A percentile compares a stretch with the other conserved stretches of the same genome.
These are phyloP conservation scores for Labia minor DNA, from an alignment of 2,888 invertebrate genomes.

Conservation along the genomic window DNA sequence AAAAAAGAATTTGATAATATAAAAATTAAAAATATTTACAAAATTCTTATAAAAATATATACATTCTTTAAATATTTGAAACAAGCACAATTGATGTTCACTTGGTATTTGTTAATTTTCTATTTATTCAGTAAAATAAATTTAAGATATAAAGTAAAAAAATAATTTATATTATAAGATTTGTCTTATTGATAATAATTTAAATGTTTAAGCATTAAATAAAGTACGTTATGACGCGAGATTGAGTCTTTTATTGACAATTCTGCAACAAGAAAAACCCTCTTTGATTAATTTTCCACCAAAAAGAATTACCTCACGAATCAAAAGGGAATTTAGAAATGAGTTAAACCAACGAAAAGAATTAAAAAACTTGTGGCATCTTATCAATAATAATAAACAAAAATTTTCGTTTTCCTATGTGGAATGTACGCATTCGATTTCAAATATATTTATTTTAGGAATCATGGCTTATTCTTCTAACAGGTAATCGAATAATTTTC, in stretches of 20 bases:
- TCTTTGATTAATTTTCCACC: slow-evolving; percentile 28
- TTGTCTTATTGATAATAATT: not conserved
- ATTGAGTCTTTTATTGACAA: slow-evolving; percentile 35
- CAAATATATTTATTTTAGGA: slow-evolving; percentile 21
- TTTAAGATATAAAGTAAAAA: no score
- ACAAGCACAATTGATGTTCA: no score
- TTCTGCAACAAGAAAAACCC: slow-evolving; percentile 35
- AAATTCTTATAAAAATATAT: no score
- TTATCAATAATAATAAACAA: slow-evolving; percentile 28
- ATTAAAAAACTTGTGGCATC: slow-evolving; percentile 30
- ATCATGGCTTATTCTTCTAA: not conserved
- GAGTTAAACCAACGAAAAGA: slow-evolving; percentile 31
- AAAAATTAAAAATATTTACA: no score
- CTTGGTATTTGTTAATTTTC: no score
- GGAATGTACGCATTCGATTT: slow-evolving; percentile 14
- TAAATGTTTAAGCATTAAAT: slow-evolving; percentile 20
- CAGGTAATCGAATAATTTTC: slow-evolving; percentile 13
- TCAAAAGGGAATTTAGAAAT: slow-evolving; percentile 26
- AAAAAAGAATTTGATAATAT: no score
- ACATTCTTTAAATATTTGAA: no score
- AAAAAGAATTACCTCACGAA: slow-evolving; percentile 28
- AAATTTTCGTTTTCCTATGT: slow-evolving; percentile 23
- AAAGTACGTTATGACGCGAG: slow-evolving; percentile 28
- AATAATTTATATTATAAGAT: no score
- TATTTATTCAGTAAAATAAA: no score